These are phyloP conservation scores for Brachypteracias leptosomus DNA, from an alignment of 2,113 vertebrate genomes.

Conservation along the genomic window DNA sequence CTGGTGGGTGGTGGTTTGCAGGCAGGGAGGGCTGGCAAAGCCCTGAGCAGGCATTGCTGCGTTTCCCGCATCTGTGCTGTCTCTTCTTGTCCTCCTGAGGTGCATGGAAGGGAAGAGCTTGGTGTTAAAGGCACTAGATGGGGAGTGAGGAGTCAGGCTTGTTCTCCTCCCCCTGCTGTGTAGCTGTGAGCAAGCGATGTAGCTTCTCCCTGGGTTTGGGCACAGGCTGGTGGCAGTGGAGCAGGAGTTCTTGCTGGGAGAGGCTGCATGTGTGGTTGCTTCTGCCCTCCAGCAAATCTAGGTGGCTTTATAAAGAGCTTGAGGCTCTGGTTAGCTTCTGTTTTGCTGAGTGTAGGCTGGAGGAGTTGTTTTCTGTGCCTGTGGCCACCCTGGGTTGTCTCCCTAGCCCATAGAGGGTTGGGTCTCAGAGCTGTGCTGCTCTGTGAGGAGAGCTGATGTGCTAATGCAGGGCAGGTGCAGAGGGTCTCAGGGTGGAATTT, in stretches of 20 bases:
- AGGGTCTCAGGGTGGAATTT: accelerated
- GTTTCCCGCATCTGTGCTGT: accelerated
- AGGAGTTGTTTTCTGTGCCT: background rate
- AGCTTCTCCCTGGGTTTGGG: background rate
- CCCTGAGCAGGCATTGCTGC: background rate
- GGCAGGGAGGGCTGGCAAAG: background rate
- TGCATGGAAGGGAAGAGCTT: background rate
- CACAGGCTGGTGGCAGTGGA: background rate
- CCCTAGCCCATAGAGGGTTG: no score
- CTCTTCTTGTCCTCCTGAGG: background rate
- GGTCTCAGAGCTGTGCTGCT: background rate
- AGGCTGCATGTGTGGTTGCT: accelerated
- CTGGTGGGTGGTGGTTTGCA: accelerated
- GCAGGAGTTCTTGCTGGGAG: background rate
- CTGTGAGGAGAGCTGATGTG: background rate
- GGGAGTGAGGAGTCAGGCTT: background rate
- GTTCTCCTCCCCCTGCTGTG: accelerated
- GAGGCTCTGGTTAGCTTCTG: background rate
- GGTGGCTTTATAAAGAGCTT: accelerated
- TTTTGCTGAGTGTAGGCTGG: background rate
- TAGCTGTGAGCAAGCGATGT: background rate
- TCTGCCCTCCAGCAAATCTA: background rate
- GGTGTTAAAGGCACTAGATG: background rate
- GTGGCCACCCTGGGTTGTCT: background rate
- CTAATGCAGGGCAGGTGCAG: background rate